Conservation (phyloP, 2,113 vertebrate genomes). For the Etheostoma cragini region DNA sequence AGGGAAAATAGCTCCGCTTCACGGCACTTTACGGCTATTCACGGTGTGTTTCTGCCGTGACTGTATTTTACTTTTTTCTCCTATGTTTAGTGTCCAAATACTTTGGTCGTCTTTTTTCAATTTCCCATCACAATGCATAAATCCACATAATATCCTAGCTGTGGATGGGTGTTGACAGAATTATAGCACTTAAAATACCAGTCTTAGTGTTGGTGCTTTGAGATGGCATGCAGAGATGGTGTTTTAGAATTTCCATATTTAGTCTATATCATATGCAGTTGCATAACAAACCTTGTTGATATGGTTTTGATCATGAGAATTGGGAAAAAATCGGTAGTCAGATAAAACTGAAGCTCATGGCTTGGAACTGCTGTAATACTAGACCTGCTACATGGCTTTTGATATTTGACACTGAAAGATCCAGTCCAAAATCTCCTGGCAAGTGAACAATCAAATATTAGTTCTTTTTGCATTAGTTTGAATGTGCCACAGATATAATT, state of each 20-base stretch:
- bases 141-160: constrained; percentile 33
- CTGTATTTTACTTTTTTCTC: constrained; percentile 18
- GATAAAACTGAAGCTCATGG: constrained; percentile 57
- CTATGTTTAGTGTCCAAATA: constrained; percentile 43
- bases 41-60: neutral
- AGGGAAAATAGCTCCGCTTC: too few relatives aligned
- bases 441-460: constrained; percentile 79
- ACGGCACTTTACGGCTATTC: too few relatives aligned
- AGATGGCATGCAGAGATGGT: constrained; percentile 1
- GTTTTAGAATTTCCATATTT: constrained; percentile 47
- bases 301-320: constrained; percentile 38
- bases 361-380: constrained; percentile 56
- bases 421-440: constrained; percentile 77
- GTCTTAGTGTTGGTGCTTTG: constrained; percentile 25
- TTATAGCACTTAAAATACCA: constrained; percentile 56
- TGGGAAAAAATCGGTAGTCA: constrained; percentile 16
- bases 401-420: constrained; percentile 80
- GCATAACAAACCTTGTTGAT: constrained; percentile 34
- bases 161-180: constrained; percentile 50
- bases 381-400: constrained; percentile 75
- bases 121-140: constrained; percentile 34
- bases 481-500: constrained; percentile 79
- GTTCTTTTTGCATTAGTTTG: constrained; percentile 60
- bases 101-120: constrained; percentile 35
- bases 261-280: constrained; percentile 37